A percentile compares a stretch with the other conserved stretches of the same genome.
These are phyloP conservation scores for Cactoblastis cactorum DNA, from an alignment of 2,888 invertebrate genomes.

Conservation along the genomic window DNA sequence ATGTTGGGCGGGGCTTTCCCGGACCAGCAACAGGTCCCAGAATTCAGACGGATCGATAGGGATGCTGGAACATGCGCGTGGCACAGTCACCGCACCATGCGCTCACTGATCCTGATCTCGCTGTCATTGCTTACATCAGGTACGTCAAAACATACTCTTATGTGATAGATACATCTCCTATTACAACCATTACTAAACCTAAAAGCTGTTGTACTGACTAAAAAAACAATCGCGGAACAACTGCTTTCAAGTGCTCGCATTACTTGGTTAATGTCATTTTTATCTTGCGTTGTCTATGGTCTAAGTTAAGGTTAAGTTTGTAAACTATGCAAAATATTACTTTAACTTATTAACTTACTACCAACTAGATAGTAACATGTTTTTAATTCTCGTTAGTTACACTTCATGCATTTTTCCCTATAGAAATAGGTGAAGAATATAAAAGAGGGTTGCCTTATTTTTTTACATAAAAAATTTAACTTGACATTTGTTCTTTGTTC, in stretches of 20 bases:
- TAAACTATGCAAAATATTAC: not conserved
- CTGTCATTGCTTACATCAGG: conserved; percentile 60
- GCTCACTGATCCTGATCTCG: conserved; percentile 60
- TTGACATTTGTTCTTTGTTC: too few relatives aligned
- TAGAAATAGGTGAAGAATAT: too few relatives aligned
- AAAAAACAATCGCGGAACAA: not conserved
- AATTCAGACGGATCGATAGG: conserved; percentile 61
- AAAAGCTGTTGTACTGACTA: not conserved
- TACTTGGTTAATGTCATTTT: conserved; percentile 21
- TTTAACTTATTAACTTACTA: not conserved
- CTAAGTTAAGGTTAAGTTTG: conserved; percentile 17
- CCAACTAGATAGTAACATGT: not conserved
- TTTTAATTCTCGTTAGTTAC: not conserved
- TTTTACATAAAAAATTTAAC: too few relatives aligned
- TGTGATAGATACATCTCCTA: conserved; percentile 7
- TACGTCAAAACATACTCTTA: conserved; percentile 47
- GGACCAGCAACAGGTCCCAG: conserved; percentile 65
- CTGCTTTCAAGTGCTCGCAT: conserved; percentile 6
- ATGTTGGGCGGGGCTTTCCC: conserved; percentile 42
- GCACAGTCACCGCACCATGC: conserved; percentile 58
- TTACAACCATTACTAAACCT: not conserved
- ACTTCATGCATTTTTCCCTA: too few relatives aligned
- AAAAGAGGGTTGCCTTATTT: too few relatives aligned
- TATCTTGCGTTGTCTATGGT: conserved; percentile 25
- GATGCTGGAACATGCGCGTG: conserved; percentile 70